These are phyloP conservation scores for Lipophrys pholis DNA, from an alignment of 2,113 vertebrate genomes.

Conservation along the genomic window DNA sequence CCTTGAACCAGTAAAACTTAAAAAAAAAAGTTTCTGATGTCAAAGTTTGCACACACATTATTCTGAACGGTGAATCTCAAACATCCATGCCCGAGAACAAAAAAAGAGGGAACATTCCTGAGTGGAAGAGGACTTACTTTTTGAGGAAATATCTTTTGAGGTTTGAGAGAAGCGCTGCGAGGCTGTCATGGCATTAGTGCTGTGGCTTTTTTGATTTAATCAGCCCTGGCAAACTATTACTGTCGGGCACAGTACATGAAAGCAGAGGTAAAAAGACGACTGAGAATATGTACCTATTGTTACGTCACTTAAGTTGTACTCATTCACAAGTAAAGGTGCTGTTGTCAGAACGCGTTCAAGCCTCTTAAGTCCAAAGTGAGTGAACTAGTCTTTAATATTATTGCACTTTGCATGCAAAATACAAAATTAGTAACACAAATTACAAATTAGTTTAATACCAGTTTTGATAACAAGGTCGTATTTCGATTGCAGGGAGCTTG, in stretches of 20 bases:
- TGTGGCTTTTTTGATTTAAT: background rate
- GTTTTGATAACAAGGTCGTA: too few relatives aligned
- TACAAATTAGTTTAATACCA: too few relatives aligned
- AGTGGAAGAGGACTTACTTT: background rate
- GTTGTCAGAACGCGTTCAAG: too few relatives aligned
- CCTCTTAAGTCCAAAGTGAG: too few relatives aligned
- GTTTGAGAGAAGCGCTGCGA: background rate
- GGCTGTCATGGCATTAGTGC: background rate
- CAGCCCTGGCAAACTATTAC: conserved; percentile 8
- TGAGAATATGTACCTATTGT: too few relatives aligned
- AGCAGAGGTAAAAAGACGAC: too few relatives aligned
- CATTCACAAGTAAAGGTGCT: background rate
- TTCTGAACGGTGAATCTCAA: conserved; percentile 7
- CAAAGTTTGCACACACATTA: background rate
- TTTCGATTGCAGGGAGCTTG: too few relatives aligned
- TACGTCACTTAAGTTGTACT: too few relatives aligned
- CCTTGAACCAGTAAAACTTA: background rate
- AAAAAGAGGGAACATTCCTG: background rate
- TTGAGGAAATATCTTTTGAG: background rate
- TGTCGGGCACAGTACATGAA: background rate
- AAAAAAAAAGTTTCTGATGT: conserved; percentile 8
- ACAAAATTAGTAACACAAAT: too few relatives aligned
- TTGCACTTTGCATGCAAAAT: too few relatives aligned
- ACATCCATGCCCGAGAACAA: background rate
- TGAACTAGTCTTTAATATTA: too few relatives aligned